phyloP scores from a whole-genome alignment of 1,140 invertebrate species.

The Drosophila subobscura region DNA sequence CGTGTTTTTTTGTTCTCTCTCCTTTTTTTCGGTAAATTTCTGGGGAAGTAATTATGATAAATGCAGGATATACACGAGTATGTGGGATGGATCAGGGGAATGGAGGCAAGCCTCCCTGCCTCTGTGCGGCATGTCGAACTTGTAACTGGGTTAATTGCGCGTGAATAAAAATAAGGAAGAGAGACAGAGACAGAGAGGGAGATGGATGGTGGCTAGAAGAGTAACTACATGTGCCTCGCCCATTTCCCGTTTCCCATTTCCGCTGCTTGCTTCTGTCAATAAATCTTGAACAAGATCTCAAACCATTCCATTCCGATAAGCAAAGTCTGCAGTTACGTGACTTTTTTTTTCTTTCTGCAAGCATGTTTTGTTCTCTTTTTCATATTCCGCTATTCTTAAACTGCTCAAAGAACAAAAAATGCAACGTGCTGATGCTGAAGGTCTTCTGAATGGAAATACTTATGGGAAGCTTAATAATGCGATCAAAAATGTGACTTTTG shows the following conservation, averaged over 20 bases:
- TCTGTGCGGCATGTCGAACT: conserved; percentile 77
- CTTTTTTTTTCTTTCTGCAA: conserved; percentile 32
- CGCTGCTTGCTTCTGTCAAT: conserved; percentile 58
- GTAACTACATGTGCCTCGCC: conserved; percentile 19
- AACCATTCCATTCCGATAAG: conserved; percentile 44
- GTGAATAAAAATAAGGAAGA: conserved; percentile 69
- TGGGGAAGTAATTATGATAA: conserved; percentile 81
- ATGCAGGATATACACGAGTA: conserved; percentile 70
- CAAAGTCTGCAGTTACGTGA: conserved; percentile 42
- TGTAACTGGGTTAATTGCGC: conserved; percentile 81
- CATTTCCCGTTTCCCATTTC: conserved; percentile 48
- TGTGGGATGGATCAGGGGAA: conserved; percentile 1
- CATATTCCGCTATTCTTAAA: conserved; percentile 9
- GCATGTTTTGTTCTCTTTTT: conserved; percentile 5
- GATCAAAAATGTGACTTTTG: too few relatives aligned
- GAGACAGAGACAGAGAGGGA: conserved; percentile 17
- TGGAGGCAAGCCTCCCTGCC: conserved; percentile 26
- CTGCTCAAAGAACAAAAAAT: conserved; percentile 18
- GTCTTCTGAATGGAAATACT: background rate
- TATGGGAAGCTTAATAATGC: too few relatives aligned
- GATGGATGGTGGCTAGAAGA: too few relatives aligned
- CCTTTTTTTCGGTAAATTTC: conserved; percentile 60
- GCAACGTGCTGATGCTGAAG: conserved; percentile 28
- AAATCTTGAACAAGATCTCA: conserved; percentile 68
- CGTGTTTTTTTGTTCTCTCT: conserved; percentile 11